A percentile compares a stretch with the other conserved stretches of the same genome.
Evolutionary conservation across 64 coral and sea anemone species (phyloP).

Genomic region (Actinia tenebrosa): DNA sequence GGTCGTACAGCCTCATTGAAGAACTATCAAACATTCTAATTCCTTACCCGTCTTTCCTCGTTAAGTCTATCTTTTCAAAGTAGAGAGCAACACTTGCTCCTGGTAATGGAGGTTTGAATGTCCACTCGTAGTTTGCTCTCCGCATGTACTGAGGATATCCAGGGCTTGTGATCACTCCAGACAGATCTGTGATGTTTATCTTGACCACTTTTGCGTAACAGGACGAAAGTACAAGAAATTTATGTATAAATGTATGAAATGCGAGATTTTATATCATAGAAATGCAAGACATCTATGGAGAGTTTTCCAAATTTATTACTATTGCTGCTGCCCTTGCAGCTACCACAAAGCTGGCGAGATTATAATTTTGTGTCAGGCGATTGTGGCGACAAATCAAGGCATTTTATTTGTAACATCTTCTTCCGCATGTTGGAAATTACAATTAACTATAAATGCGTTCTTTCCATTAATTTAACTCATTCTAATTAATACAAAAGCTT

Average conservation of each 20-base stretch:
- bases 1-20: too few relatives aligned
- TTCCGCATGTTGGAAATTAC: too few relatives aligned
- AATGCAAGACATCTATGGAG: not conserved
- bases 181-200: not conserved
- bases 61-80: not conserved
- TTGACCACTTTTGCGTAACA: not conserved
- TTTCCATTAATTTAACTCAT: too few relatives aligned
- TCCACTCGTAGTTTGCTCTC: conserved; percentile 1
- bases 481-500: too few relatives aligned
- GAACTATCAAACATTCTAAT: not conserved
- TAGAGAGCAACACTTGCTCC: not conserved
- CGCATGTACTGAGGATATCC: not conserved
- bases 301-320: not conserved
- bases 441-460: too few relatives aligned
- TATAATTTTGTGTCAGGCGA: too few relatives aligned
- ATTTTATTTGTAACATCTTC: too few relatives aligned
- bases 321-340: too few relatives aligned
- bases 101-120: not conserved
- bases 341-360: not conserved
- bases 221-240: not conserved
- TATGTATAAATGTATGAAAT: too few relatives aligned
- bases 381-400: too few relatives aligned
- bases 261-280: not conserved
- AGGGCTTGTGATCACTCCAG: not conserved
- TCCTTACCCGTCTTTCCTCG: not conserved